These are phyloP conservation scores for Diploptera punctata DNA, from an alignment of 2,888 invertebrate species.

Conservation along the genomic window DNA sequence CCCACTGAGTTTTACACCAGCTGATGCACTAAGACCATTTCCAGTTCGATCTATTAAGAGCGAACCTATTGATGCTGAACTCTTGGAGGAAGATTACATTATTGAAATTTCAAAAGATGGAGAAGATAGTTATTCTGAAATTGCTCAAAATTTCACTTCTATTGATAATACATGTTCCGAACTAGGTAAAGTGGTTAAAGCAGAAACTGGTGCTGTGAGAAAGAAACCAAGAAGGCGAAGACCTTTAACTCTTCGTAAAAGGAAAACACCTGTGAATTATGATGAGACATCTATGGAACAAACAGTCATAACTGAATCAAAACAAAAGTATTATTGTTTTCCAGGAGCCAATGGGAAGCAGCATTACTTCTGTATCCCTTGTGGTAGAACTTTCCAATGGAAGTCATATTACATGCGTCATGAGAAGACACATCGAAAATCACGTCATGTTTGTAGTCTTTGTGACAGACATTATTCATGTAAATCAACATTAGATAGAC, in stretches of 20 bases:
- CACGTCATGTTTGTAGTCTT: neutral
- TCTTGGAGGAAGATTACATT: neutral
- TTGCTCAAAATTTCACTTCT: too few relatives aligned
- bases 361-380: slow-evolving; percentile 16
- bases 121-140: too few relatives aligned
- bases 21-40: neutral
- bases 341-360: slow-evolving; percentile 15
- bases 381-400: slow-evolving; percentile 17
- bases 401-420: slow-evolving; percentile 21
- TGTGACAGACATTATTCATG: slow-evolving; percentile 65
- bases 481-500: slow-evolving; percentile 50
- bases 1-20: slow-evolving; percentile 8
- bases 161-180: neutral
- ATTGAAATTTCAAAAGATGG: neutral
- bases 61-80: slow-evolving; percentile 16
- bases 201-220: neutral
- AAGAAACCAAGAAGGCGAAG: neutral
- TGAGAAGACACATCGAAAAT: slow-evolving; percentile 3
- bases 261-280: neutral
- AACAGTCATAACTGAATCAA: neutral
- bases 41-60: slow-evolving; percentile 3
- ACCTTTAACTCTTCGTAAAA: neutral
- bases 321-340: slow-evolving; percentile 1
- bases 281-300: neutral
- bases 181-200: neutral